These are phyloP conservation scores for Trissonchulus sp. DNA, from an alignment of 2,888 invertebrate species.

Conservation along the genomic window DNA sequence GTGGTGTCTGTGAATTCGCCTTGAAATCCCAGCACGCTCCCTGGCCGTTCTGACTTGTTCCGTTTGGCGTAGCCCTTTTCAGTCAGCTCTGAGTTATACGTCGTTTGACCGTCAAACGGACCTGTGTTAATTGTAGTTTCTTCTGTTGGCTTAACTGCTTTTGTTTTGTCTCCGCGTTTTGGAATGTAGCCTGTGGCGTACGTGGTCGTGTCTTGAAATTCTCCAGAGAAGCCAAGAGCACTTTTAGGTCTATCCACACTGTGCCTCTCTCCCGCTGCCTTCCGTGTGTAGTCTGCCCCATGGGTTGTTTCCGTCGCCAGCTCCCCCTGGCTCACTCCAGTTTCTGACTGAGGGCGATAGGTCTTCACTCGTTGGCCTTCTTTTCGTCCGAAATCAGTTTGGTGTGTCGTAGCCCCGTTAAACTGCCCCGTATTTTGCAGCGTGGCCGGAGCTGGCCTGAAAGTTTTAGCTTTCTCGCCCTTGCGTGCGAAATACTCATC, in stretches of 20 bases:
- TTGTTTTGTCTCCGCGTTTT: background rate
- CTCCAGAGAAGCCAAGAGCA: background rate
- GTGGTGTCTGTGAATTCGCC: background rate
- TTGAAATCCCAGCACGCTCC: background rate
- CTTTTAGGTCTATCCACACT: background rate
- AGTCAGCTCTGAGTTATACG: background rate
- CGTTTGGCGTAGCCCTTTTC: background rate
- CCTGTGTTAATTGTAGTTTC: background rate
- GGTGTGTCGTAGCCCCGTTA: background rate
- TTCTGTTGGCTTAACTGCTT: background rate
- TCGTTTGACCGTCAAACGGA: background rate
- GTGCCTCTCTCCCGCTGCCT: background rate
- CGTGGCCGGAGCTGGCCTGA: background rate
- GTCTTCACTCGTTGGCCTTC: background rate
- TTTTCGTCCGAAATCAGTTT: background rate
- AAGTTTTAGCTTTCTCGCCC: background rate
- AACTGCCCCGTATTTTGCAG: background rate
- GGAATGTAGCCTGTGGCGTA: background rate
- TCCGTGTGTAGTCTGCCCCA: background rate
- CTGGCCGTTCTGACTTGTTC: background rate
- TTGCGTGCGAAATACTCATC: background rate
- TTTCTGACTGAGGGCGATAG: background rate
- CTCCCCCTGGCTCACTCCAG: background rate
- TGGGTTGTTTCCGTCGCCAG: background rate
- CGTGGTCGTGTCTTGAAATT: background rate